Evolutionary conservation across 2,888 invertebrate genomes (phyloP).

Genomic region (Phytoseiulus persimilis): DNA sequence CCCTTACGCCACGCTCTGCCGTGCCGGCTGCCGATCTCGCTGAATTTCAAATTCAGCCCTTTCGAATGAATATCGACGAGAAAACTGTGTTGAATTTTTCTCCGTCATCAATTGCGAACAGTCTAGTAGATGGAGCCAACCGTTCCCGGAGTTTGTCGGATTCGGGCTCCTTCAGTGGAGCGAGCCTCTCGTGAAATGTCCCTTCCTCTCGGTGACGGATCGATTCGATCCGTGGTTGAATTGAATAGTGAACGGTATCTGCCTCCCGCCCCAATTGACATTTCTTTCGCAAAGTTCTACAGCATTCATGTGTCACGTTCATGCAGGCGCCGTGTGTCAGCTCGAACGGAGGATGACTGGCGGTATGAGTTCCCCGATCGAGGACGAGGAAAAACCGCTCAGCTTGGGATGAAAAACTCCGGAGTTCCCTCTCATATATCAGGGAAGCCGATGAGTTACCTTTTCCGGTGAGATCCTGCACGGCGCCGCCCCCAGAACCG

Average conservation of each 20-base stretch:
- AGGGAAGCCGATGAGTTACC: too few relatives aligned
- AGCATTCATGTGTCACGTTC: too few relatives aligned
- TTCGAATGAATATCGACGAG: background rate
- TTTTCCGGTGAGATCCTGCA: too few relatives aligned
- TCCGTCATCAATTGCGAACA: background rate
- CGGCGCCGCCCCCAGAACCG: too few relatives aligned
- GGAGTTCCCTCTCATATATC: too few relatives aligned
- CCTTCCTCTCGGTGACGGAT: background rate
- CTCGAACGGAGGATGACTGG: too few relatives aligned
- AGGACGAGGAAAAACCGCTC: too few relatives aligned
- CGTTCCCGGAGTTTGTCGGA: background rate
- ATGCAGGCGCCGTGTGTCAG: too few relatives aligned
- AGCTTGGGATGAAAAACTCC: too few relatives aligned
- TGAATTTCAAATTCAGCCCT: background rate
- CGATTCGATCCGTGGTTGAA: background rate
- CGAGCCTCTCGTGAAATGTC: background rate
- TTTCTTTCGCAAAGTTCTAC: too few relatives aligned
- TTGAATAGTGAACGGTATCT: background rate
- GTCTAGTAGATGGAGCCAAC: background rate
- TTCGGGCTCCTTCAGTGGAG: background rate
- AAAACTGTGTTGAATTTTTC: background rate
- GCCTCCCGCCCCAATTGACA: background rate
- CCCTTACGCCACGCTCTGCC: background rate
- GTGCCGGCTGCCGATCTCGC: background rate
- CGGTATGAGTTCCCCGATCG: too few relatives aligned